phyloP scores from a whole-genome alignment of 2,797 vertebrate species.

The Lepidocolaptes lacrymiger region DNA sequence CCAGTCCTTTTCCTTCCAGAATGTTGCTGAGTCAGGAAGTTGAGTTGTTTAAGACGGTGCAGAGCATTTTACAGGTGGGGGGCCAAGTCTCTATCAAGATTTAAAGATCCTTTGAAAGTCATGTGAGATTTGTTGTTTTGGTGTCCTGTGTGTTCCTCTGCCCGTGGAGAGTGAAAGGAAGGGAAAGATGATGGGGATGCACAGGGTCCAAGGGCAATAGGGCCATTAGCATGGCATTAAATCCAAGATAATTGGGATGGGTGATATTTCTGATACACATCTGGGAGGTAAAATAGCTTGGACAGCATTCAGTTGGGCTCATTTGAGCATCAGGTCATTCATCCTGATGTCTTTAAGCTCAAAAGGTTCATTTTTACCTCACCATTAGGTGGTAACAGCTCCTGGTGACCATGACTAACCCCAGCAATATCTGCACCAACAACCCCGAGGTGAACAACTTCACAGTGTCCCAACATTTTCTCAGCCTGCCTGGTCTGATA shows the following conservation, averaged over 20 bases:
- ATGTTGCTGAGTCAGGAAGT: rapidly evolving
- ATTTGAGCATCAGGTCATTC: neutral
- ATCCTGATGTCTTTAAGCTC: neutral
- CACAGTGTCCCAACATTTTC: constrained; percentile 26
- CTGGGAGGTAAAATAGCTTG: neutral
- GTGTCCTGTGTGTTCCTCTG: neutral
- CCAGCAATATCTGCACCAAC: neutral
- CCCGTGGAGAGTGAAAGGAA: neutral
- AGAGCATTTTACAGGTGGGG: neutral
- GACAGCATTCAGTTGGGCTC: neutral
- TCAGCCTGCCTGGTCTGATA: neutral
- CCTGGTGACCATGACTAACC: neutral
- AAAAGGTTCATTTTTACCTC: neutral
- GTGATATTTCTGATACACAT: neutral
- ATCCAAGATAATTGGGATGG: neutral
- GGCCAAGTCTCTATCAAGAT: neutral
- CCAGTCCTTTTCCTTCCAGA: neutral
- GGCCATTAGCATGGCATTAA: neutral
- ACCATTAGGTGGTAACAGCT: neutral
- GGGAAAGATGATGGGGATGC: neutral
- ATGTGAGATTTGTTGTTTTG: neutral
- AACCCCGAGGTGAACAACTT: constrained; percentile 7
- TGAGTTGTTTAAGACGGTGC: neutral
- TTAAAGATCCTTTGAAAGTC: neutral
- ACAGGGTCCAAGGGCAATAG: rapidly evolving